Conservation (phyloP, 2,888 invertebrate species). For the Metacarcinus magister region DNA sequence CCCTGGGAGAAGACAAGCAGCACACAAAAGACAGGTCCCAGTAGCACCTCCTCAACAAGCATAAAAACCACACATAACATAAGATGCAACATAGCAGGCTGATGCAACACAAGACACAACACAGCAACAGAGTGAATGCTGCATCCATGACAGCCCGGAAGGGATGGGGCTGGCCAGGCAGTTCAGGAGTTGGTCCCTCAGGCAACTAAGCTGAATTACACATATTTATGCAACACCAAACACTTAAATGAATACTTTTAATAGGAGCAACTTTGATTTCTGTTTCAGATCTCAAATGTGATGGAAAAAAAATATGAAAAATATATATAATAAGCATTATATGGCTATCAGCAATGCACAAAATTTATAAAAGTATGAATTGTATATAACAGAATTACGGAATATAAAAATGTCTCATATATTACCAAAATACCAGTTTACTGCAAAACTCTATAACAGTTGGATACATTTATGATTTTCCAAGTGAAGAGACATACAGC, state of each 20-base stretch:
- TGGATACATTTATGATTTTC: neutral
- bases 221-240: constrained; percentile 8
- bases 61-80: neutral
- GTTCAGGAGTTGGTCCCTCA: constrained; percentile 43
- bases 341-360: neutral
- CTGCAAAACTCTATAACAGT: neutral
- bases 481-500: neutral
- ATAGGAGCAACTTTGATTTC: neutral
- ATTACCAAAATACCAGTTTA: neutral
- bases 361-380: constrained; percentile 1
- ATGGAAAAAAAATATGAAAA: neutral
- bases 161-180: constrained; percentile 38
- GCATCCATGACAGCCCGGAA: neutral
- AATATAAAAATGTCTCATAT: neutral
- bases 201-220: constrained; percentile 43
- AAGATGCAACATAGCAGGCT: neutral
- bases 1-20: constrained; percentile 1
- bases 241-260: neutral
- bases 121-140: constrained; percentile 32
- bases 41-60: constrained; percentile 34
- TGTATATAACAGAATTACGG: neutral
- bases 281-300: neutral
- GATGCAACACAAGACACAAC: constrained; percentile 11
- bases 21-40: constrained; percentile 42
- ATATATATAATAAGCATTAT: neutral